Percentiles rank a stretch among this genome's conserved stretches.
phyloP scores from a whole-genome alignment of 2,888 invertebrate species.

The Melanostoma mellinum region DNA sequence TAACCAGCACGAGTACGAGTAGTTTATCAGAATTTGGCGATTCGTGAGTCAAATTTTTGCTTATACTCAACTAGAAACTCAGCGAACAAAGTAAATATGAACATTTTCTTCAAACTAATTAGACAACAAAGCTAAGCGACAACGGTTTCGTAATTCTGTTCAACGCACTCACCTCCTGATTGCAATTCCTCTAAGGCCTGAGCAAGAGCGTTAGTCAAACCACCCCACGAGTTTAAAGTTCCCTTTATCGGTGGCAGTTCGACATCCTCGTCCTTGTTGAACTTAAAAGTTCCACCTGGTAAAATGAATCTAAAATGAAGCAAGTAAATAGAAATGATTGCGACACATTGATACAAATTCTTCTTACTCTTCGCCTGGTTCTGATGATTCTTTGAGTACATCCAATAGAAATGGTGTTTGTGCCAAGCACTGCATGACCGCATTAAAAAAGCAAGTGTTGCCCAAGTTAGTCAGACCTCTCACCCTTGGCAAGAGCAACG shows the following conservation, averaged over 20 bases:
- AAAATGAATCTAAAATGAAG: constrained; percentile 83
- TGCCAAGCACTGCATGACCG: constrained; percentile 95
- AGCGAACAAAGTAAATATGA: too few relatives aligned
- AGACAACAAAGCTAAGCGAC: too few relatives aligned
- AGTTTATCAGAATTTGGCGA: too few relatives aligned
- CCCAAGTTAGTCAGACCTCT: constrained; percentile 95
- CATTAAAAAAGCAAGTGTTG: constrained; percentile 98
- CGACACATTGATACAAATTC: neutral
- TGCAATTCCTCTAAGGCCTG: constrained; percentile 88
- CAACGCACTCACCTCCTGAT: constrained; percentile 79
- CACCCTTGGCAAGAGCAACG: constrained; percentile 83
- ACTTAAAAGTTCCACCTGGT: constrained; percentile 87
- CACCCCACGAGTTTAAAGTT: constrained; percentile 87
- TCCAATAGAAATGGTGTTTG: constrained; percentile 91
- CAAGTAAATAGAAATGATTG: neutral
- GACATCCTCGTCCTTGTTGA: constrained; percentile 83
- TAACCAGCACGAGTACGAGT: too few relatives aligned
- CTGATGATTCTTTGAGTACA: constrained; percentile 87
- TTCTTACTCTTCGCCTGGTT: constrained; percentile 85
- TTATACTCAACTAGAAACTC: too few relatives aligned
- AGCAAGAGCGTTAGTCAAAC: constrained; percentile 86
- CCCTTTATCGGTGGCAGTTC: constrained; percentile 86
- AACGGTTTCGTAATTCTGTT: too few relatives aligned
- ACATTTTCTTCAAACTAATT: too few relatives aligned
- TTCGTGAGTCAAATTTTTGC: too few relatives aligned